Base-by-base conservation (phyloP, 2,113 vertebrate genomes). In the Xenus cinereus region DNA sequence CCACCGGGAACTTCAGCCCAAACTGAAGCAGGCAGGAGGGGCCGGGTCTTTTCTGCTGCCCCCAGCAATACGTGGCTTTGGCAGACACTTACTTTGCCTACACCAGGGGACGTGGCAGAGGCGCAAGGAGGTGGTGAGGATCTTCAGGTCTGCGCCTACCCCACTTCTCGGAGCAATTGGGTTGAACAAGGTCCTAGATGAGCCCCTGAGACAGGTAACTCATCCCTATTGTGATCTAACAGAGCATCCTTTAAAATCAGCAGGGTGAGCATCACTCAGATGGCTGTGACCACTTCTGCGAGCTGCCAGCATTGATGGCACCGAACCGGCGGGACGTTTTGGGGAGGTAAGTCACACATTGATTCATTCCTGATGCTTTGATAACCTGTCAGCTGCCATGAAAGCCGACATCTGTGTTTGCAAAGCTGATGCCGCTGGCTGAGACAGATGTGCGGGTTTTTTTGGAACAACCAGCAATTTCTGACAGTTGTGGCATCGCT, bases 71-170 rank as follows among this genome's bases (percentile, higher is more conserved):
- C 0, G 3, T 10, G 19, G 69, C 14, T 24, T 27, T 16, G 57
- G 23, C 39, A 35, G 41, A 4, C 18, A 3, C 18, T 9, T 2
- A 0, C 6, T 10, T 14, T 66, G 51, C 32, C 35, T 11, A 0
- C 6, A 9, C n/a, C 16, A 15, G 6, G 30, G 6, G 59, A 14
- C 41, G 43, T 37, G 51, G 26, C 30, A 39, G 26, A 30, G 60
- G 28, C 46, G 33, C 14, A 10, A 4, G 62, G 33, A 45, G 14
- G 20, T 3, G 30, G 39, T 6, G 28, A 26, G 43, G 20, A 33
- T 14, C 41, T 68, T 26, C 9, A 5, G 1, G 23, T 7, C 50
- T 20, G 28, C 7, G 41, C 43, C 45, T 3, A 2, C 13, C 48
- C 33, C 1, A 6, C 21, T 18, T 32, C 39, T 53, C 8, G 3